Base-by-base conservation (phyloP, 53 echinoderm and acorn worm species). In the Mesocentrotus franciscanus region DNA sequence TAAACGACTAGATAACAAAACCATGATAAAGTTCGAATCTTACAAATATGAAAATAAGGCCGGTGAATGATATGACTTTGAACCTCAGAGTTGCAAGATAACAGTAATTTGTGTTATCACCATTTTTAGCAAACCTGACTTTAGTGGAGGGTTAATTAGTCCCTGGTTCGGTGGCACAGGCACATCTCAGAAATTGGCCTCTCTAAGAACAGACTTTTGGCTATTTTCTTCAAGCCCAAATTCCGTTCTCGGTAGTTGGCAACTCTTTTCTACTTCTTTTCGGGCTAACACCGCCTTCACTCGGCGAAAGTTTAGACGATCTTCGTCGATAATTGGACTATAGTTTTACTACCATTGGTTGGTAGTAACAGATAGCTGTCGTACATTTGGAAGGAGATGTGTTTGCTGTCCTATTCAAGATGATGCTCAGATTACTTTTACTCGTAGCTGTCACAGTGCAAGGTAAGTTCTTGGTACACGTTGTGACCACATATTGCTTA, bases 381-480 rank as follows among this genome's bases (percentile, higher is more conserved):
- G 36, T 27, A 22, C 18, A 84, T 84, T 78, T 39, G 84, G 49
- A 84, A 12, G 58, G 56, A 13, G 9, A 81, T 84, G 84, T 84
- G 84, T 49, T 87, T n/a, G 87, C 5, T 27, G 27, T 58, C 16
- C 12, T 58, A 4, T 27, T 20, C 27, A 87, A 57, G 57, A 87
- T 87, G 87, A 56, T 87, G 27, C 58, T 87, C 57, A 87, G 87
- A 34, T 87, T 87, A 58, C 26, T 87, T 57, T n/a, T 87, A n/a
- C 87, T 87, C 0, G 27, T 29, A 29, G 87, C 87, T 87, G 26
- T 87, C 58, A 27, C 87, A 87, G 58, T 58, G 56, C 87, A 87
- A 57, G 87, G 87, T 87, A 87, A 87, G 87, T 58, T 57, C 26
- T 27, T n/a, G n/a, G 3, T 9, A 29, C 30, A 10, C 22, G 11